These are phyloP conservation scores for Corbicula japonica DNA, from an alignment of 2,888 invertebrate genomes.

Conservation along the genomic window DNA sequence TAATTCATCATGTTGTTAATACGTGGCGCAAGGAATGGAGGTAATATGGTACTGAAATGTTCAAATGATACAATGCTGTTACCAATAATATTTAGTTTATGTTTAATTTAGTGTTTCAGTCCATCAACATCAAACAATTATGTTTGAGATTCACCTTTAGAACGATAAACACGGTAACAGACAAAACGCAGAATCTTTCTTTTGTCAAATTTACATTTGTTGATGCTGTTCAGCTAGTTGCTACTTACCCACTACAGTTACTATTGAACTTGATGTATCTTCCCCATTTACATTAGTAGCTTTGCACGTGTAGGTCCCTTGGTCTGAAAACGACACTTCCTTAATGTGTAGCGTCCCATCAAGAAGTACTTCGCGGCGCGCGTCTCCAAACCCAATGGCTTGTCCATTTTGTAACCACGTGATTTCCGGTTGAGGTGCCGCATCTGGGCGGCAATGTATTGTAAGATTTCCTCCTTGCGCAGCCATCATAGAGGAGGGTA, in stretches of 20 bases:
- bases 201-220: no score
- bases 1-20: no score
- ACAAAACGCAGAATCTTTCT: no score
- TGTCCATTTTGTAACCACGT: slow-evolving; percentile 95
- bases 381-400: slow-evolving; percentile 33
- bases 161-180: no score
- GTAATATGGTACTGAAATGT: no score
- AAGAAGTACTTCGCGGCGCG: slow-evolving; percentile 10
- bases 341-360: slow-evolving; percentile 94
- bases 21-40: no score
- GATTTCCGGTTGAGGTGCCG: slow-evolving; percentile 93
- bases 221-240: neutral
- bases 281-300: slow-evolving; percentile 78
- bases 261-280: slow-evolving; percentile 39
- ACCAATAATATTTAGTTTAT: neutral
- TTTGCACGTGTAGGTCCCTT: slow-evolving; percentile 79
- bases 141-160: no score
- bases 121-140: no score
- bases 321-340: slow-evolving; percentile 69
- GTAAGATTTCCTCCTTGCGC: slow-evolving; percentile 97
- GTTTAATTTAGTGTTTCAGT: no score
- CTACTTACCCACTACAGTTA: slow-evolving; percentile 55
- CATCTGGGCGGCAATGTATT: slow-evolving; percentile 95
- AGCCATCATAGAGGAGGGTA: slow-evolving; percentile 94
- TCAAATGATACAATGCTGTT: neutral